These are phyloP conservation scores for Leptarthrus brevirostris DNA, from an alignment of 2,888 invertebrate species.

Conservation along the genomic window DNA sequence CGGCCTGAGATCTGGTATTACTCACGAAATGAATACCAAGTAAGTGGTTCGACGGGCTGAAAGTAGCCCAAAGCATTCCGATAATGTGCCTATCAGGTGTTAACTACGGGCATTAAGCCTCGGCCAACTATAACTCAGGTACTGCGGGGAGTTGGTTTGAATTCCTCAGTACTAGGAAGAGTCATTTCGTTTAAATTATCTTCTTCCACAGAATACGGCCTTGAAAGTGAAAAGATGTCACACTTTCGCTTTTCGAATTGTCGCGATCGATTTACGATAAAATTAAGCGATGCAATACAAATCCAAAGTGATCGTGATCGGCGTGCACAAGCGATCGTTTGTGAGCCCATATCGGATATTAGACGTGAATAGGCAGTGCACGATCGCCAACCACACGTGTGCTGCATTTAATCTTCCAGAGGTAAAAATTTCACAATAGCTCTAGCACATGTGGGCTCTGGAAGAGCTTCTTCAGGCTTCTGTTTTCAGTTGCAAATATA, in stretches of 20 bases:
- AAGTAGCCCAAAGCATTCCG: slow-evolving; percentile 41
- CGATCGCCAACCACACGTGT: slow-evolving; percentile 36
- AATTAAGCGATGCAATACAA: background rate
- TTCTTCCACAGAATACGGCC: slow-evolving; percentile 31
- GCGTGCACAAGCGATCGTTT: slow-evolving; percentile 14
- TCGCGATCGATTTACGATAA: slow-evolving; percentile 39
- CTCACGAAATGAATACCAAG: slow-evolving; percentile 27
- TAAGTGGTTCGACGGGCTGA: background rate
- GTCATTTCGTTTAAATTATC: slow-evolving; percentile 18
- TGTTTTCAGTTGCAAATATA: too few relatives aligned
- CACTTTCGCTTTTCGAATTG: slow-evolving; percentile 46
- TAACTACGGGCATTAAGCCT: background rate
- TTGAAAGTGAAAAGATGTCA: slow-evolving; percentile 51
- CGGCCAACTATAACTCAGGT: slow-evolving; percentile 3
- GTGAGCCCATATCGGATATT: slow-evolving; percentile 9
- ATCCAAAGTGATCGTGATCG: slow-evolving; percentile 30
- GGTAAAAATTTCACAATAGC: slow-evolving; percentile 25
- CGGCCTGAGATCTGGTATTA: background rate
- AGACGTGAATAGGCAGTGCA: slow-evolving; percentile 36
- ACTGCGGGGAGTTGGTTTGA: slow-evolving; percentile 3
- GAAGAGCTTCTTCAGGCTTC: slow-evolving; percentile 4
- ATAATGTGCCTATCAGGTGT: slow-evolving; percentile 25
- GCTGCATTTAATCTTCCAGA: slow-evolving; percentile 19
- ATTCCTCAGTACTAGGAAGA: slow-evolving; percentile 31
- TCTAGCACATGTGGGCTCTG: background rate